These are phyloP conservation scores for Andrena fulva DNA, from an alignment of 2,888 invertebrate species.

Conservation along the genomic window DNA sequence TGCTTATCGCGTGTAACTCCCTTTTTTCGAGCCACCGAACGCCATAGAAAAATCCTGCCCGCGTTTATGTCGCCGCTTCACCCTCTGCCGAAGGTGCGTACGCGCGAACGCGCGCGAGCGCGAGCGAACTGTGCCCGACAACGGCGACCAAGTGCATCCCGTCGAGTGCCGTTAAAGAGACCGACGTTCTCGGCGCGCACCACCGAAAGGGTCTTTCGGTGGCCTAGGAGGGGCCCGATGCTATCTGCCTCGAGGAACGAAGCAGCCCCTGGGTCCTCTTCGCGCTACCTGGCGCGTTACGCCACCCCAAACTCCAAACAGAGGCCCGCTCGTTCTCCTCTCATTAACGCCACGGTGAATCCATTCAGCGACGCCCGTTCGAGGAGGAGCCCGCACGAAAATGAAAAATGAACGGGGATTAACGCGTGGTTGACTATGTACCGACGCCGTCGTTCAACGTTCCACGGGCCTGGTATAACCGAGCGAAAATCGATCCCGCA, in stretches of 20 bases:
- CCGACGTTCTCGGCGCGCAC: constrained; percentile 60
- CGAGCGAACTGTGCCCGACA: constrained; percentile 13
- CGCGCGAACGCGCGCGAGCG: constrained; percentile 19
- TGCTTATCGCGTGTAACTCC: constrained; percentile 68
- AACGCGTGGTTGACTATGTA: constrained; percentile 56
- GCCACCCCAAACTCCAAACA: constrained; percentile 58
- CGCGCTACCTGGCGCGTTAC: constrained; percentile 56
- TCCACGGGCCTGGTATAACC: background rate
- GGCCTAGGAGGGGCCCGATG: constrained; percentile 34
- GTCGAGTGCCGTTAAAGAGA: constrained; percentile 61
- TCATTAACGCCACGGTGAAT: constrained; percentile 70
- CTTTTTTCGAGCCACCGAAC: constrained; percentile 61
- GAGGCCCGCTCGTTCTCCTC: constrained; percentile 66
- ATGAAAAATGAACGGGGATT: constrained; percentile 69
- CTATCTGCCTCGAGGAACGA: constrained; percentile 60
- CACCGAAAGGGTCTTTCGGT: constrained; percentile 45
- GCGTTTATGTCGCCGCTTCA: constrained; percentile 56
- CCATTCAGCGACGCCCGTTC: constrained; percentile 58
- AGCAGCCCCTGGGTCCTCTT: constrained; percentile 27
- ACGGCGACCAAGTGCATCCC: constrained; percentile 59
- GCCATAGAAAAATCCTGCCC: constrained; percentile 63
- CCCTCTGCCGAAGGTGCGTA: constrained; percentile 40
- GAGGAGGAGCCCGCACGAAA: constrained; percentile 51
- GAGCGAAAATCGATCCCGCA: no score
- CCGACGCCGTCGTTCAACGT: background rate